Evolutionary conservation across 2,113 vertebrate genomes (phyloP).

Genomic region (Ptyas mucosa): DNA sequence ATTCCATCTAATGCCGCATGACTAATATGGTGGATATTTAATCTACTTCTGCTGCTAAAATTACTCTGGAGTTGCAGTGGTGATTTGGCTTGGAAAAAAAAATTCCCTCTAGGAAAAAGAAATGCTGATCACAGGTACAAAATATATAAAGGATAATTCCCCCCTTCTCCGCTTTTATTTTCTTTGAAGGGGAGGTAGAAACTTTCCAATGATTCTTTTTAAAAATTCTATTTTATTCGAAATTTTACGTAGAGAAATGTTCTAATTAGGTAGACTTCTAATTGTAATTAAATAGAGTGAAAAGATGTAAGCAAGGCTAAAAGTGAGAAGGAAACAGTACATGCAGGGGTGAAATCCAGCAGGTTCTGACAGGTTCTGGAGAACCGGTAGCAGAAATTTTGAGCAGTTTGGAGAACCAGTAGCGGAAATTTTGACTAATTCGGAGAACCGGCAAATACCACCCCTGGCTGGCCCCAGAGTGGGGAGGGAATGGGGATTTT

Average conservation of each 20-base stretch:
- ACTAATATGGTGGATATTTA: slow-evolving; percentile 80
- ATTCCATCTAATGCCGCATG: slow-evolving; percentile 78
- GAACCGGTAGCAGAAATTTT: no score
- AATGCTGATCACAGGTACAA: slow-evolving; percentile 70
- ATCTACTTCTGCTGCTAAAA: slow-evolving; percentile 76
- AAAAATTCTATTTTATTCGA: slow-evolving; percentile 45
- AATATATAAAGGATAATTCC: slow-evolving; percentile 46
- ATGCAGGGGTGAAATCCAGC: neutral
- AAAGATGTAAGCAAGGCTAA: slow-evolving; percentile 58
- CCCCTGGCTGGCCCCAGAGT: no score
- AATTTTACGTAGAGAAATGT: slow-evolving; percentile 43
- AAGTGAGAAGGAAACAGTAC: slow-evolving; percentile 54
- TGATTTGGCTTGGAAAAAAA: slow-evolving; percentile 55
- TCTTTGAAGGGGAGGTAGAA: neutral
- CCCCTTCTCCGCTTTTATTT: neutral
- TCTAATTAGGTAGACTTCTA: slow-evolving; percentile 11
- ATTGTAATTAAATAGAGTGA: neutral
- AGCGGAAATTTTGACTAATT: no score
- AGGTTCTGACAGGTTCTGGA: no score
- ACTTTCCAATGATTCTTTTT: slow-evolving; percentile 40
- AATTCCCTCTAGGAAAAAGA: slow-evolving; percentile 61
- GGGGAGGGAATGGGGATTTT: no score
- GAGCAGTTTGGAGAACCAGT: no score
- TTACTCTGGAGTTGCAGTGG: slow-evolving; percentile 64
- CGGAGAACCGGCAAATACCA: no score